These are phyloP conservation scores for Bradypodion ventrale DNA, from an alignment of 2,797 vertebrate species.

Conservation along the genomic window DNA sequence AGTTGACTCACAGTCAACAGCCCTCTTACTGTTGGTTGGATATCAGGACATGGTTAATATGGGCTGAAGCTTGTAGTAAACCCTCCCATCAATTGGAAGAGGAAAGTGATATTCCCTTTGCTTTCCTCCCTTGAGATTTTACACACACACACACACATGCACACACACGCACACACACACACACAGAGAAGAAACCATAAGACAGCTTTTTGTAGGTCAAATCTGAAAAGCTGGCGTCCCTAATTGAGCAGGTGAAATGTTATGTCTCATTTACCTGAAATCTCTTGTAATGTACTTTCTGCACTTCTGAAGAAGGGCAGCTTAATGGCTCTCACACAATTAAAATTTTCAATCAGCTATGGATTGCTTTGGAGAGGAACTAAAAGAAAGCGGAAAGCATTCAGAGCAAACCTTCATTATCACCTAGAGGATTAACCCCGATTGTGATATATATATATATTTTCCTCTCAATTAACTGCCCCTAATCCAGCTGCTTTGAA, in stretches of 20 bases:
- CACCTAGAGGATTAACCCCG: slow-evolving; percentile 45
- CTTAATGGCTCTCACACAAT: slow-evolving; percentile 53
- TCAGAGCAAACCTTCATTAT: slow-evolving; percentile 43
- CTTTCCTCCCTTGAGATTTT: background rate
- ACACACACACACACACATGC: too few species aligned
- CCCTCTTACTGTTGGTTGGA: background rate
- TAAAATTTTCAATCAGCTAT: slow-evolving; percentile 48
- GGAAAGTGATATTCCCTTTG: too few species aligned
- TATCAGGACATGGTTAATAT: background rate
- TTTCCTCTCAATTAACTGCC: slow-evolving; percentile 44
- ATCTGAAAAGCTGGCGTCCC: background rate
- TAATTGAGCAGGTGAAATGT: slow-evolving; percentile 45
- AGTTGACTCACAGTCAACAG: too few species aligned
- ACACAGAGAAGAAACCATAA: background rate
- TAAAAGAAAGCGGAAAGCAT: slow-evolving; percentile 38
- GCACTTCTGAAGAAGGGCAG: slow-evolving; percentile 40
- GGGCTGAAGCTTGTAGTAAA: background rate
- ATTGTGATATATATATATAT: slow-evolving; percentile 37
- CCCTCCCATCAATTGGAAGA: too few species aligned
- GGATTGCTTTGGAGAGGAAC: slow-evolving; percentile 65
- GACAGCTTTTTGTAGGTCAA: background rate
- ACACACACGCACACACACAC: too few species aligned
- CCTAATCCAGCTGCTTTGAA: slow-evolving; percentile 50
- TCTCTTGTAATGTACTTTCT: slow-evolving; percentile 47
- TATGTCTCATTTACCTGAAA: slow-evolving; percentile 54